A percentile compares a stretch with the other conserved stretches of the same genome.
Conservation (phyloP, 2,888 invertebrate species). For the Oscheius sp. region DNA sequence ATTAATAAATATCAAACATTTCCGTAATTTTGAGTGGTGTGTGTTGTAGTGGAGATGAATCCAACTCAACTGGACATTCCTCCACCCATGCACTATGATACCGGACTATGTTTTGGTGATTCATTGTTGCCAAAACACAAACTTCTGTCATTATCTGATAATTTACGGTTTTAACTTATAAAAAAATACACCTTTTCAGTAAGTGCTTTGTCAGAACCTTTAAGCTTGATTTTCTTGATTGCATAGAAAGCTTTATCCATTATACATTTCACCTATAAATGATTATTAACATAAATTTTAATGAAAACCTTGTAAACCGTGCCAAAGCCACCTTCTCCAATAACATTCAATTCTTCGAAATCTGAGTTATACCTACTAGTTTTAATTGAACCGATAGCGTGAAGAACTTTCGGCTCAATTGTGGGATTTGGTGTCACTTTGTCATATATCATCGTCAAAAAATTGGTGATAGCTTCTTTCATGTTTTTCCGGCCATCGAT, state of each 20-base stretch:
- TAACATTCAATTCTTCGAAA: constrained; percentile 45
- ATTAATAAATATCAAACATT: constrained; percentile 12
- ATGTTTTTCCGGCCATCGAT: background rate
- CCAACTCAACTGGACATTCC: background rate
- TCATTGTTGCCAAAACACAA: constrained; percentile 69
- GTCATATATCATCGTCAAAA: background rate
- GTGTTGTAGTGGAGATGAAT: background rate
- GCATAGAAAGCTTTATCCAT: constrained; percentile 71
- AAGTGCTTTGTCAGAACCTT: background rate
- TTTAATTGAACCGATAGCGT: background rate
- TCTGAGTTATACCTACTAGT: constrained; percentile 42
- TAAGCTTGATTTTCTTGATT: constrained; percentile 70
- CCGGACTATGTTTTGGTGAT: constrained; percentile 70
- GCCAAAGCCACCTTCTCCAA: constrained; percentile 71
- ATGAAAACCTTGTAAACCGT: constrained; percentile 71
- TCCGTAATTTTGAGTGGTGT: constrained; percentile 11
- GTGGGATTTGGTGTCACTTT: background rate
- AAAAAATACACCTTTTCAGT: background rate
- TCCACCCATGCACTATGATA: constrained; percentile 71
- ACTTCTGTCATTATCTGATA: constrained; percentile 70
- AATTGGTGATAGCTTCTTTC: background rate
- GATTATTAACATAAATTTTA: too few relatives aligned
- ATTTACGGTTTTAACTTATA: constrained; percentile 16
- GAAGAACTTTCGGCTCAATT: background rate
- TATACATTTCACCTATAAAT: constrained; percentile 21